phyloP scores from a whole-genome alignment of 2,888 invertebrate species.

The Drosophila prostipennis region DNA sequence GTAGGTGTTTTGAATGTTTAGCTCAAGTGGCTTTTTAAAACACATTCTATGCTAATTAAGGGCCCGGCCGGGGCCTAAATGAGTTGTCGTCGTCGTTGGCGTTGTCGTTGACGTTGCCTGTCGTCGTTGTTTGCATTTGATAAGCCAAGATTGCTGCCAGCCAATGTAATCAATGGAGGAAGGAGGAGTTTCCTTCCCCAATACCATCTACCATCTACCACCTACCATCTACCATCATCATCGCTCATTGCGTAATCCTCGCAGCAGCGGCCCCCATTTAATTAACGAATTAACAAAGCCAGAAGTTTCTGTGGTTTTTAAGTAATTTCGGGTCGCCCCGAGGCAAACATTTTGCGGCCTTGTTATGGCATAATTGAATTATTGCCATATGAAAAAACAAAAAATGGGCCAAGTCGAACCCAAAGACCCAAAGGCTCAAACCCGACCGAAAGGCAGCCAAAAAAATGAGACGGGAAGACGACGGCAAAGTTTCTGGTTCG shows the following conservation, averaged over 20 bases:
- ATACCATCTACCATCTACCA: background rate
- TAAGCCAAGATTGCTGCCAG: conserved; percentile 70
- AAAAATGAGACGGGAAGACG: conserved; percentile 30
- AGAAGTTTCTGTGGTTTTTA: conserved; percentile 72
- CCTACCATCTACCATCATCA: conserved; percentile 9
- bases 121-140: conserved; percentile 68
- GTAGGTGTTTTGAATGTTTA: conserved; percentile 80
- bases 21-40: conserved; percentile 79
- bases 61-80: conserved; percentile 61
- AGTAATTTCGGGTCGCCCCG: conserved; percentile 58
- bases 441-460: background rate
- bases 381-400: conserved; percentile 76
- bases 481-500: conserved; percentile 65
- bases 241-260: conserved; percentile 71
- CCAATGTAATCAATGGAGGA: conserved; percentile 72
- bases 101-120: conserved; percentile 52
- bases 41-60: conserved; percentile 79
- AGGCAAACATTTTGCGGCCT: conserved; percentile 73
- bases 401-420: conserved; percentile 50
- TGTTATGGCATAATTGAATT: conserved; percentile 79
- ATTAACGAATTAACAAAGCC: conserved; percentile 80
- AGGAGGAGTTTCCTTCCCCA: background rate
- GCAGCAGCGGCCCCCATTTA: conserved; percentile 69
- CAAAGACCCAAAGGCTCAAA: conserved; percentile 16
- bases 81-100: conserved; percentile 67